Conservation (phyloP, 2,113 vertebrate species). For the Brevimyrus niger region DNA sequence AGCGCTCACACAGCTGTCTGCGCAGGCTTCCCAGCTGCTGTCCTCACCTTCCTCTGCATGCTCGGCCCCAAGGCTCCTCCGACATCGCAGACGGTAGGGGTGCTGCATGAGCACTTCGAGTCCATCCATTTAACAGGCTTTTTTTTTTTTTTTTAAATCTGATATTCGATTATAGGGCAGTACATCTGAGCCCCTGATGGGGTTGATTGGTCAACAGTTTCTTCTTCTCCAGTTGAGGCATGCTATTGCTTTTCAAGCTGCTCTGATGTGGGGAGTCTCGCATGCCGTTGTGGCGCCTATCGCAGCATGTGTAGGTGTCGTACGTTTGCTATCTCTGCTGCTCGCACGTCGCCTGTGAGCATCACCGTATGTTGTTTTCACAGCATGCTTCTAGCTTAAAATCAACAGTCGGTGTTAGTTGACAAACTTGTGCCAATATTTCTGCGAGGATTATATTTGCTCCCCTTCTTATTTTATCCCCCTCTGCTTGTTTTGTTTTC, state of each 20-base stretch:
- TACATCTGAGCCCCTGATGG: not conserved
- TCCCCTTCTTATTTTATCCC: not conserved
- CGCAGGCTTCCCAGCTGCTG: not conserved
- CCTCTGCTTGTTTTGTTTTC: slow-evolving; percentile 1
- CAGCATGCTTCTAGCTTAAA: slow-evolving; percentile 21
- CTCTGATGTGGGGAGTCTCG: not conserved
- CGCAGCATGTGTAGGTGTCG: slow-evolving; percentile 9
- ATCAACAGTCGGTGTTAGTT: slow-evolving; percentile 16
- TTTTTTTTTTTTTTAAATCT: not conserved
- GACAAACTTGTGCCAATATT: slow-evolving; percentile 18
- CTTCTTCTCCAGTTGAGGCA: not conserved
- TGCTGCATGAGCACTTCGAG: not conserved
- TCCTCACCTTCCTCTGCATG: not conserved
- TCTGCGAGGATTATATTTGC: not conserved
- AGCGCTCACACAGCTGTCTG: not conserved
- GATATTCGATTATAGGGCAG: not conserved
- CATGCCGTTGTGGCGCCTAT: not conserved
- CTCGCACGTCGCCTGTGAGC: slow-evolving; percentile 23
- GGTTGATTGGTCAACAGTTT: not conserved
- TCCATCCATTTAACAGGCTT: not conserved
- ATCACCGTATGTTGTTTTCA: slow-evolving; percentile 33
- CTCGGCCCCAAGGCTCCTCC: not conserved
- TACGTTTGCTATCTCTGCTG: slow-evolving; percentile 18
- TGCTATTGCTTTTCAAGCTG: not conserved
- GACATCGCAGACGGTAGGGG: not conserved